phyloP scores from a whole-genome alignment of 2,113 vertebrate genomes.

The Platanista minor region DNA sequence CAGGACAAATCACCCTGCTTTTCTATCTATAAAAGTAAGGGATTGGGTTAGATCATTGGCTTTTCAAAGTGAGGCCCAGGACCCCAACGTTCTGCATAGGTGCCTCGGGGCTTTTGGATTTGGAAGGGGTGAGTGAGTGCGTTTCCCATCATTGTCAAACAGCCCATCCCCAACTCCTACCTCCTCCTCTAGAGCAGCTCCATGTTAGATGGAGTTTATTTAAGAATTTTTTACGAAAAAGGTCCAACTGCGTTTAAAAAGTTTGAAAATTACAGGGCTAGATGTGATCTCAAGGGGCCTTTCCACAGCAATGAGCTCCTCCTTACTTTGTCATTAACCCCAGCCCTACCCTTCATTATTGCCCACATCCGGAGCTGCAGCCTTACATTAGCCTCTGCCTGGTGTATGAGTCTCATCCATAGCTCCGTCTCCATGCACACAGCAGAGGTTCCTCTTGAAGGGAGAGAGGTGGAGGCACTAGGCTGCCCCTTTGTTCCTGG shows the following conservation, averaged over 20 bases:
- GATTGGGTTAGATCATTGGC: not conserved
- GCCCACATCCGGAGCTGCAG: not conserved
- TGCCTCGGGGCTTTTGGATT: not conserved
- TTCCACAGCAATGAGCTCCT: not conserved
- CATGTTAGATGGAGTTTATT: not conserved
- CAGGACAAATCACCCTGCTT: not conserved
- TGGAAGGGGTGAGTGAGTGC: not conserved
- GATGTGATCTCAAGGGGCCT: not conserved
- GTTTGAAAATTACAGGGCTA: not conserved
- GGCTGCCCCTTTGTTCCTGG: not conserved
- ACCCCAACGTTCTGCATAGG: not conserved
- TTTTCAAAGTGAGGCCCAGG: not conserved
- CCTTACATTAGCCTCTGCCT: not conserved
- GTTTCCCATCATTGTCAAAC: not conserved
- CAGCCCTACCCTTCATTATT: fast-evolving
- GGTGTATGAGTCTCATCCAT: not conserved
- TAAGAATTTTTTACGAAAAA: not conserved
- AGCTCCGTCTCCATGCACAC: not conserved
- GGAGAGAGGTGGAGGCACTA: not conserved
- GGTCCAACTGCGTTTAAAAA: not conserved
- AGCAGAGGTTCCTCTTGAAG: not conserved
- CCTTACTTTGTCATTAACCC: not conserved
- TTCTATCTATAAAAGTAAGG: not conserved
- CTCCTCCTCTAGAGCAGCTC: not conserved
- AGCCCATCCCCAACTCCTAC: not conserved